These are phyloP conservation scores for Pipa parva DNA, from an alignment of 2,113 vertebrate species.

Conservation along the genomic window DNA sequence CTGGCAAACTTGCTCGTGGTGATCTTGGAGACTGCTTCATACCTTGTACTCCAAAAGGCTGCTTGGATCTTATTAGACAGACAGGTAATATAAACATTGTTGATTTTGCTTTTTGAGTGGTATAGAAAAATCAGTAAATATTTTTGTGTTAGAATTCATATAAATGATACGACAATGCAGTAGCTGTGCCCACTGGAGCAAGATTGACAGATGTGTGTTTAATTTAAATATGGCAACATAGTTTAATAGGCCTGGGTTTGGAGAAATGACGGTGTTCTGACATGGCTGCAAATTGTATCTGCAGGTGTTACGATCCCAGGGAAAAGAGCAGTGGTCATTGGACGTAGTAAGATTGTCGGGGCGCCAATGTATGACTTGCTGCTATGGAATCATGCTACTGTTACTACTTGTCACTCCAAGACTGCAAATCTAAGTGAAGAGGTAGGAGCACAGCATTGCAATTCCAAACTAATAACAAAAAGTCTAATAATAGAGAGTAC, in stretches of 20 bases:
- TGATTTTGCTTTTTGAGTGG: no score
- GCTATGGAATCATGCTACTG: slow-evolving; percentile 90
- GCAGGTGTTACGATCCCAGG: slow-evolving; percentile 83
- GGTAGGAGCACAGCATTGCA: slow-evolving; percentile 57
- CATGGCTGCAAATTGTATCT: slow-evolving; percentile 4
- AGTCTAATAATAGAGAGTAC: no score
- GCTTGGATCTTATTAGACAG: slow-evolving; percentile 90
- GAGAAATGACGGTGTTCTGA: no score
- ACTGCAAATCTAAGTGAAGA: slow-evolving; percentile 77
- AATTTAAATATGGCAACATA: no score
- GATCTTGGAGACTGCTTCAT: slow-evolving; percentile 90
- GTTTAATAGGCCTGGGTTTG: no score
- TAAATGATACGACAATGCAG: no score
- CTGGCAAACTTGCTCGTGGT: slow-evolving; percentile 91
- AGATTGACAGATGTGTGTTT: no score
- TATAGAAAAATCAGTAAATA: no score
- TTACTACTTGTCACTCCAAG: slow-evolving; percentile 95
- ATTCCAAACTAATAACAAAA: no score
- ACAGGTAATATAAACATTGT: slow-evolving; percentile 78
- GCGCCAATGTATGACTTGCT: slow-evolving; percentile 95
- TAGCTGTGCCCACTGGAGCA: no score
- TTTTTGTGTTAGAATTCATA: no score
- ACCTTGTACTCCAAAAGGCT: slow-evolving; percentile 94
- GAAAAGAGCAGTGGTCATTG: slow-evolving; percentile 86
- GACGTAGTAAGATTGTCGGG: slow-evolving; percentile 95